Evolutionary conservation across 2,797 vertebrate species (phyloP).

Genomic region (Takifugu ocellatus): DNA sequence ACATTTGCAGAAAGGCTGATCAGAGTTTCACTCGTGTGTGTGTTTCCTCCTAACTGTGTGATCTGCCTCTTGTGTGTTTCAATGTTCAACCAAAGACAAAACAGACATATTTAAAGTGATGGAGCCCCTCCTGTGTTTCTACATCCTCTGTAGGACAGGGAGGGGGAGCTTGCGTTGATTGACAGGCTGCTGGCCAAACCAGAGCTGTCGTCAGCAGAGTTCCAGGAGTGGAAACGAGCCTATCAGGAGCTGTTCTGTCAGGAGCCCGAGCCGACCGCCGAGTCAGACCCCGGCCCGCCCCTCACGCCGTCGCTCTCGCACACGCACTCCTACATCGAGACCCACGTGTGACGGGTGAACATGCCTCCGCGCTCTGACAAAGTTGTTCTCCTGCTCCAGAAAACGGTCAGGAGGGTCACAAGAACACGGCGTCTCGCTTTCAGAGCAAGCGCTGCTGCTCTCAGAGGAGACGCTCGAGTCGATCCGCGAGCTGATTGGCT

Average conservation of each 20-base stretch:
- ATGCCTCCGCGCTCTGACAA: neutral
- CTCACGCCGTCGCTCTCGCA: conserved; percentile 86
- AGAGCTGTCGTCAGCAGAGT: conserved; percentile 92
- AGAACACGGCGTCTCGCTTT: no score
- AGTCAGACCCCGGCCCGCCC: conserved; percentile 74
- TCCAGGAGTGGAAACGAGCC: conserved; percentile 95
- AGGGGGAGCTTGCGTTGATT: conserved; percentile 97
- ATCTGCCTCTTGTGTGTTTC: conserved; percentile 40
- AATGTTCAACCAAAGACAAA: neutral
- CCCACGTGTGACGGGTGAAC: conserved; percentile 83
- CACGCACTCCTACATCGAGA: conserved; percentile 98
- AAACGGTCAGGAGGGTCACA: conserved; percentile 3
- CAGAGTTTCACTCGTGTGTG: neutral
- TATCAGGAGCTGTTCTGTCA: conserved; percentile 93
- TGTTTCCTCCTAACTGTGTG: conserved; percentile 27
- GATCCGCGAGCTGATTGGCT: conserved; percentile 36
- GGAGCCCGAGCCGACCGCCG: conserved; percentile 72
- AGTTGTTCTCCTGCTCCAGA: conserved; percentile 9
- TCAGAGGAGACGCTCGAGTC: conserved; percentile 23
- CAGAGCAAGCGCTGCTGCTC: conserved; percentile 9
- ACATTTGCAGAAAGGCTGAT: neutral
- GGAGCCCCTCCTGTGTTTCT: conserved; percentile 76
- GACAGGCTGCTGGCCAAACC: conserved; percentile 94
- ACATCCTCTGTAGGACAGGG: conserved; percentile 87
- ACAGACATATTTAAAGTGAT: conserved; percentile 27